Percentiles rank a stretch among this genome's conserved stretches.
These are phyloP conservation scores for Hypothenemus hampei DNA, from an alignment of 1,140 invertebrate species.

Conservation along the genomic window DNA sequence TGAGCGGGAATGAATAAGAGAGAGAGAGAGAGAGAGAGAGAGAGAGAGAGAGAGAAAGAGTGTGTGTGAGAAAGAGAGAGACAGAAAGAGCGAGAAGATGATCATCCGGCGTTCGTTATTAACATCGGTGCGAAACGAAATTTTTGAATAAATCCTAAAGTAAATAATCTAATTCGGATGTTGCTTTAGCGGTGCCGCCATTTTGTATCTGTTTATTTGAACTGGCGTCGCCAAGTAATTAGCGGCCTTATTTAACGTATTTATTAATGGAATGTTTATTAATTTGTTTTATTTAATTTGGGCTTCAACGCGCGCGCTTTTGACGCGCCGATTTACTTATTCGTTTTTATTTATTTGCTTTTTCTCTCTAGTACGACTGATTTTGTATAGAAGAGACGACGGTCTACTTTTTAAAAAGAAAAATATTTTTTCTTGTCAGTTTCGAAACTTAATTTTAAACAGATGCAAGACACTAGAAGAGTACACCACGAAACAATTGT, in stretches of 20 bases:
- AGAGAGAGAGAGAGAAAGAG: not conserved
- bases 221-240: constrained; percentile 41
- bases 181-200: constrained; percentile 32
- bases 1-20: not conserved
- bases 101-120: too few relatives aligned
- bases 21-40: not conserved
- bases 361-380: not conserved
- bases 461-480: too few relatives aligned
- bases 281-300: constrained; percentile 32
- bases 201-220: constrained; percentile 41
- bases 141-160: constrained; percentile 27
- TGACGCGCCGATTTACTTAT: not conserved
- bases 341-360: too few relatives aligned
- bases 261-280: constrained; percentile 44
- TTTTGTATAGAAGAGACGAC: too few relatives aligned
- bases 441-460: too few relatives aligned
- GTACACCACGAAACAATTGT: too few relatives aligned
- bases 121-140: too few relatives aligned
- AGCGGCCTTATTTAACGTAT: constrained; percentile 39
- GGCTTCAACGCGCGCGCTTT: constrained; percentile 1
- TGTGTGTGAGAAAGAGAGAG: too few relatives aligned
- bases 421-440: too few relatives aligned
- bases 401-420: too few relatives aligned
- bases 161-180: constrained; percentile 39
- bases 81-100: too few relatives aligned